Conservation (phyloP, 2,888 invertebrate genomes). For the Mimachlamys varia region DNA sequence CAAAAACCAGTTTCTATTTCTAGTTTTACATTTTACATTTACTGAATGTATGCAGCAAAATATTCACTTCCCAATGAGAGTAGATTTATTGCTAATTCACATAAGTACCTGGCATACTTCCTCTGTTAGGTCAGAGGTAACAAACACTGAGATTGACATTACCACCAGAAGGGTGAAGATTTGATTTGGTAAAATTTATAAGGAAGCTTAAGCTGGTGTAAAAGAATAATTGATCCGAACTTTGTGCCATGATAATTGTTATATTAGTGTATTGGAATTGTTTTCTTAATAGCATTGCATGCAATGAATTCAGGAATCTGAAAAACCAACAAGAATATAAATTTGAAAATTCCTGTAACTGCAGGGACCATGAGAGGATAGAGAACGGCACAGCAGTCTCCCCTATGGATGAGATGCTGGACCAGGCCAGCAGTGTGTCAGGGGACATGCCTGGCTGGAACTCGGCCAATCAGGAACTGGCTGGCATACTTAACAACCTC, state of each 20-base stretch:
- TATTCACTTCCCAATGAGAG: no score
- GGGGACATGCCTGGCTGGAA: constrained; percentile 77
- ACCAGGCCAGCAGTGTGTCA: constrained; percentile 60
- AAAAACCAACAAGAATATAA: background rate
- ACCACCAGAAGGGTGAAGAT: no score
- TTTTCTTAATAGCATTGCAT: no score
- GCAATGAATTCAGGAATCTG: background rate
- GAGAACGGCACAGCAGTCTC: constrained; percentile 71
- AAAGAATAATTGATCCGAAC: no score
- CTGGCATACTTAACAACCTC: constrained; percentile 83
- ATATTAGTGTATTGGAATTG: background rate
- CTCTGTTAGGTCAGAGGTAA: no score
- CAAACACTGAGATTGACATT: no score
- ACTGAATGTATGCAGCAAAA: background rate
- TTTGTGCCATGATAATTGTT: no score
- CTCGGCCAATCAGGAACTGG: constrained; percentile 82
- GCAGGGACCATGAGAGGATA: constrained; percentile 63
- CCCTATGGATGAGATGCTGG: constrained; percentile 72
- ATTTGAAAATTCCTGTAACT: constrained; percentile 37
- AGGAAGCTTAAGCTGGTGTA: no score
- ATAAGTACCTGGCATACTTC: no score
- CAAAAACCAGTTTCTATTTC: background rate
- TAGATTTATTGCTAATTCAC: no score
- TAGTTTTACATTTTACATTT: background rate
- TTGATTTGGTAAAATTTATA: no score